A percentile compares a stretch with the other conserved stretches of the same genome.
Evolutionary conservation across 2,888 invertebrate genomes (phyloP).

Genomic region (Phaonia tiefii): DNA sequence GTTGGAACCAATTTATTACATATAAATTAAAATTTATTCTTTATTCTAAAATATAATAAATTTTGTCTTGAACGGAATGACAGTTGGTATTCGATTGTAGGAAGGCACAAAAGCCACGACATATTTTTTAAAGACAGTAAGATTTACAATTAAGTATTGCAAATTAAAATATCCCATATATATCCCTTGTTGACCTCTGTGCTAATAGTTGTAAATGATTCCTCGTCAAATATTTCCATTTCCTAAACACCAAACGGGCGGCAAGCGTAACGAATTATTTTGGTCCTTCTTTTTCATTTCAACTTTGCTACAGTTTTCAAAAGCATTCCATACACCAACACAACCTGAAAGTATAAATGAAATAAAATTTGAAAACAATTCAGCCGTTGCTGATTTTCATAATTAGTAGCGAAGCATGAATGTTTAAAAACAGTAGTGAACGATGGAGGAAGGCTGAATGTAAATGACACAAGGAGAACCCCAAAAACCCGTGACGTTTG

Average conservation of each 20-base stretch:
- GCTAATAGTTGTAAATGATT: too few species aligned
- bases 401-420: constrained; percentile 14
- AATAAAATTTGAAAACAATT: constrained; percentile 9
- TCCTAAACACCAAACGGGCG: constrained; percentile 1
- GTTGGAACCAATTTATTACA: too few species aligned
- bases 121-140: too few species aligned
- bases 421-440: not conserved
- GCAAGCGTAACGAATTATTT: not conserved
- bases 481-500: not conserved
- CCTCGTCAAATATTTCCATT: not conserved
- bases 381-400: not conserved
- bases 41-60: too few species aligned
- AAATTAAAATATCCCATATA: too few species aligned
- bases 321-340: not conserved
- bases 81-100: too few species aligned
- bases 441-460: not conserved
- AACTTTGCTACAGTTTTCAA: constrained; percentile 1
- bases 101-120: too few species aligned
- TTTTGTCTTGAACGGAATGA: too few species aligned
- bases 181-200: too few species aligned
- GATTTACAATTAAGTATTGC: too few species aligned
- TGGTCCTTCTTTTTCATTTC: not conserved
- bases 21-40: too few species aligned
- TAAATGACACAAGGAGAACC: constrained; percentile 3
- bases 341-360: not conserved